Percentiles rank a stretch among this genome's conserved stretches.
These are phyloP conservation scores for Pteria penguin DNA, from an alignment of 2,888 invertebrate genomes.

Conservation along the genomic window DNA sequence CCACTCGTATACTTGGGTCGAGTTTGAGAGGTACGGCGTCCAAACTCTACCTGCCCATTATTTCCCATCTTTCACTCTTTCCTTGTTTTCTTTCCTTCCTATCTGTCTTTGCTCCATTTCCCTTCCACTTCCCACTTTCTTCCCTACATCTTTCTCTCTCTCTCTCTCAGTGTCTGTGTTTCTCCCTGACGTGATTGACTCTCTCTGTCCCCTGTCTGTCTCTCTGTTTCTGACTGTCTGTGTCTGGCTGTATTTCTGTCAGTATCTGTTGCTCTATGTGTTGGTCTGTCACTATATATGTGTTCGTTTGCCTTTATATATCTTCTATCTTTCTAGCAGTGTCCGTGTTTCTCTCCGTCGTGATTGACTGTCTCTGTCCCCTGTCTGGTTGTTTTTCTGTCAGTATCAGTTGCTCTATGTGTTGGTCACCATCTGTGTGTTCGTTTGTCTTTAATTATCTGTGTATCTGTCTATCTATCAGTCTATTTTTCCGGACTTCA, in stretches of 20 bases:
- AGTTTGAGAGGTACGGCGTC: too few relatives aligned
- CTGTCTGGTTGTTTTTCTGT: neutral
- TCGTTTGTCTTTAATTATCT: neutral
- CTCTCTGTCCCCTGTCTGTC: neutral
- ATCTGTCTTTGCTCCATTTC: neutral
- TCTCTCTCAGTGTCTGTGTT: neutral
- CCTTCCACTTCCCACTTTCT: neutral
- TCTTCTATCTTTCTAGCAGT: neutral
- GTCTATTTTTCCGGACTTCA: too few relatives aligned
- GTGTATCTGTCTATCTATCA: neutral
- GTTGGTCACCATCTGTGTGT: neutral
- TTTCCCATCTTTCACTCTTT: conserved; percentile 5
- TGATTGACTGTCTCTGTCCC: neutral
- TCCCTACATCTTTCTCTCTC: neutral
- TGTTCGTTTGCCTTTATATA: neutral
- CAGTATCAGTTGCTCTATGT: neutral
- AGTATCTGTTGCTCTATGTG: neutral
- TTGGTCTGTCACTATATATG: neutral
- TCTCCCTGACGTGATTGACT: neutral
- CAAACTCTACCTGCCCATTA: neutral
- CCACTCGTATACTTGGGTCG: neutral
- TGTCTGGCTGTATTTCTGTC: neutral
- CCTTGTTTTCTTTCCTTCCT: neutral
- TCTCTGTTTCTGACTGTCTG: neutral
- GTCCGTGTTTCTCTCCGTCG: neutral